Base-by-base conservation (phyloP, 2,888 invertebrate species). In the Hirtodrosophila cameraria region DNA sequence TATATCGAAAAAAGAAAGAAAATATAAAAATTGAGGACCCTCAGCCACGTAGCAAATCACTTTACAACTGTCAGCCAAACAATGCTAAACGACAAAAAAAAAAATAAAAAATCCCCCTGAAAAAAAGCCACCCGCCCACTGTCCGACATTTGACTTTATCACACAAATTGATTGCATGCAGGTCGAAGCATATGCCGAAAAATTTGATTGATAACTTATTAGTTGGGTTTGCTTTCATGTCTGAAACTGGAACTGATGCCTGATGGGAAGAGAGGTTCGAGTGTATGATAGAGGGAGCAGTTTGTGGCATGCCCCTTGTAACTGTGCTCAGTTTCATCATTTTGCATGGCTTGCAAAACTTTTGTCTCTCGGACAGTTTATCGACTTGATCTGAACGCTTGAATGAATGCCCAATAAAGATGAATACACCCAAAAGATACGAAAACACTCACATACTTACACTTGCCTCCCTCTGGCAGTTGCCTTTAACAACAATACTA, bases 121-220 rank as follows among this genome's bases (percentile, higher is more conserved):
- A 6, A 23, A 23, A 7, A 4, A 1, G 1, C 9, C 11, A 23
- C 28, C n/a, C 30, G 13, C 27, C 4, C 20, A 20, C 15, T 66
- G 60, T 61, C 48, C 54, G 53, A 61, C 46, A 41, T 43, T 74
- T 71, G 71, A 75, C 54, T 71, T 71, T 74, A 71, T 71, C 71
- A 54, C 25, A 71, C 69, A 74, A 71, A 71, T 71, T 71, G 71
- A 71, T 71, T 63, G 69, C 53, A 74, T 74, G 69, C 71, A 68
- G 75, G 75, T 68, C 61, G 64, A 64, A 59, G 57, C 80, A 80
- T 86, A 68, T 81, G 80, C 83, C 84, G 64, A 79, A 79, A 86
- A 62, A 74, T 86, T 86, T 81, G 80, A 81, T 81, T 81, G 86
- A 81, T 81, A 83, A 86, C 79, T 86, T 80, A 80, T 80, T 86